These are phyloP conservation scores for Zaprionus vittiger DNA, from an alignment of 1,140 invertebrate species.

Conservation along the genomic window DNA sequence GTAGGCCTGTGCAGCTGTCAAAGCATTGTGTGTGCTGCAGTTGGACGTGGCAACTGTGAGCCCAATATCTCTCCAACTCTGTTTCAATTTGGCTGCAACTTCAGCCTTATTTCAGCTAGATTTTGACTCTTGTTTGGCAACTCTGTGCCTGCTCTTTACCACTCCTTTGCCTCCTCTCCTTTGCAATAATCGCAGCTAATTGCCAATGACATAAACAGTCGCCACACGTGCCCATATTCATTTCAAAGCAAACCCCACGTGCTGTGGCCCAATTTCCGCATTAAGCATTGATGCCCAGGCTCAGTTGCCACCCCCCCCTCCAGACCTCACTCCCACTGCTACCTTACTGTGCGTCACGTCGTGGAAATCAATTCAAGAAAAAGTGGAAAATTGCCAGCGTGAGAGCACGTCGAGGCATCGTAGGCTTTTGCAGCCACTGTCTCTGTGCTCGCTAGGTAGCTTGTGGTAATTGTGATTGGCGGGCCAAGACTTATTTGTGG, in stretches of 20 bases:
- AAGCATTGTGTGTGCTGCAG: background rate
- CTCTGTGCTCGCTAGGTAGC: slow-evolving; percentile 40
- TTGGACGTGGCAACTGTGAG: background rate
- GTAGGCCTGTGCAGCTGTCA: slow-evolving; percentile 1
- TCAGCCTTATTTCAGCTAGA: background rate
- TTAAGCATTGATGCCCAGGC: slow-evolving; percentile 69
- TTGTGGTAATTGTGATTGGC: slow-evolving; percentile 75
- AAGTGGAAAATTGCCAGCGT: slow-evolving; percentile 46
- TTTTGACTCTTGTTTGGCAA: background rate
- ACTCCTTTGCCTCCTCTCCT: background rate
- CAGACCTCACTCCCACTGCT: slow-evolving; percentile 4
- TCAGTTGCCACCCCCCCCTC: background rate
- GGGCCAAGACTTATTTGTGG: slow-evolving; percentile 46
- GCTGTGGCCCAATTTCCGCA: slow-evolving; percentile 71
- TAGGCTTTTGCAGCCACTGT: slow-evolving; percentile 2
- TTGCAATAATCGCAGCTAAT: slow-evolving; percentile 53
- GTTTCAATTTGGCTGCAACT: background rate
- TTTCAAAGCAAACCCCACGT: slow-evolving; percentile 52
- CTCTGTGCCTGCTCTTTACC: too few relatives aligned
- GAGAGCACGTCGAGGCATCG: background rate
- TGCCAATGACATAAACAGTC: slow-evolving; percentile 68
- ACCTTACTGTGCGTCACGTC: slow-evolving; percentile 41
- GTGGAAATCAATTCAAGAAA: slow-evolving; percentile 50
- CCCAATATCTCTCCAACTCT: background rate
- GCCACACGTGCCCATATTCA: slow-evolving; percentile 67